phyloP scores from a whole-genome alignment of 2,797 vertebrate species.

The Sciaenops ocellatus region DNA sequence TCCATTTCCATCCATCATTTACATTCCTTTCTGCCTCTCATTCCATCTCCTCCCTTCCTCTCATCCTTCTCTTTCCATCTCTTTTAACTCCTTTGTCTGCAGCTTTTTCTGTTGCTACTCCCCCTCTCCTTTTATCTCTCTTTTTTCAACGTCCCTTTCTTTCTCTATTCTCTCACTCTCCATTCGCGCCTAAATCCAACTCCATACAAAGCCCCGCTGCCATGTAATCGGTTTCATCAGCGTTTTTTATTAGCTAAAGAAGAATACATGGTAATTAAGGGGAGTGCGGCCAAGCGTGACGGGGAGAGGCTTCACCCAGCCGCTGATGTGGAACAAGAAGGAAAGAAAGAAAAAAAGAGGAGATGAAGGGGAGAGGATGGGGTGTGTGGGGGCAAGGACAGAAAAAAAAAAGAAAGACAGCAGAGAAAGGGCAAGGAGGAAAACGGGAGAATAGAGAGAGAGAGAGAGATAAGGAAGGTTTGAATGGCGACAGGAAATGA shows the following conservation, averaged over 20 bases:
- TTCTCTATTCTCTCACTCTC: constrained; percentile 53
- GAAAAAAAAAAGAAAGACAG: constrained; percentile 31
- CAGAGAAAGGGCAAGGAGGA: constrained; percentile 72
- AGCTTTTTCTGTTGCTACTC: constrained; percentile 21
- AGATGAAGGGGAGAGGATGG: constrained; percentile 54
- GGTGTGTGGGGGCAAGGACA: constrained; percentile 66
- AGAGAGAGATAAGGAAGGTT: constrained; percentile 73
- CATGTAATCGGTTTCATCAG: constrained; percentile 88
- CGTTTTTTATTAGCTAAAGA: constrained; percentile 87
- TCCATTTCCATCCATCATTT: constrained; percentile 58
- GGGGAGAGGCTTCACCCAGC: constrained; percentile 79
- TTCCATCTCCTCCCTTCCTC: constrained; percentile 28
- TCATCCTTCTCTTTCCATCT: constrained; percentile 41
- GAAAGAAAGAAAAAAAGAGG: constrained; percentile 67
- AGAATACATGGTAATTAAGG: constrained; percentile 89
- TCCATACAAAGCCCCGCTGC: constrained; percentile 72
- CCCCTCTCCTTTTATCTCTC: constrained; percentile 29
- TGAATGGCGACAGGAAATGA: constrained; percentile 84
- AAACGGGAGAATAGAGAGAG: constrained; percentile 60
- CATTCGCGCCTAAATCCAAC: constrained; percentile 68
- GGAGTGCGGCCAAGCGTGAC: constrained; percentile 79
- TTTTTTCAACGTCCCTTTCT: constrained; percentile 47
- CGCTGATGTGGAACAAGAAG: constrained; percentile 80
- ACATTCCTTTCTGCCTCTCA: constrained; percentile 23
- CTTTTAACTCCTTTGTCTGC: constrained; percentile 56